phyloP scores from a whole-genome alignment of 2,888 invertebrate species.

The Oscheius sp. region DNA sequence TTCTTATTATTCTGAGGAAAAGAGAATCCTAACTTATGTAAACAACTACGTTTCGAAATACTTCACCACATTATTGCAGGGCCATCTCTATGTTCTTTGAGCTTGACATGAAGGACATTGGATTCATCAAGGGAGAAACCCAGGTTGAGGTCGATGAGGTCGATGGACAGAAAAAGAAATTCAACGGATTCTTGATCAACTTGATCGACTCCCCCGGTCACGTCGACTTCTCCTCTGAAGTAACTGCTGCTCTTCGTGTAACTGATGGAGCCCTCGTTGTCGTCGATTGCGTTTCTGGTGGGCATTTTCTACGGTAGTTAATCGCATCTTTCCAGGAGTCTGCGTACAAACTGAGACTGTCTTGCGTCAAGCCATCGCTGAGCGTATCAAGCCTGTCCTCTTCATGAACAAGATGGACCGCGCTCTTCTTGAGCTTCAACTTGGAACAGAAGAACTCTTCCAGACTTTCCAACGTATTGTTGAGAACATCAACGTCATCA shows the following conservation, averaged over 20 bases:
- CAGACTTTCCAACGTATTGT: constrained; percentile 95
- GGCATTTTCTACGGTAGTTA: constrained; percentile 65
- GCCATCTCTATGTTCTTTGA: constrained; percentile 99
- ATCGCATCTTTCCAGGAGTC: constrained; percentile 84
- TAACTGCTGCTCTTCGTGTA: constrained; percentile 98
- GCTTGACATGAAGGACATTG: constrained; percentile 89
- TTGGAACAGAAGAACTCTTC: constrained; percentile 94
- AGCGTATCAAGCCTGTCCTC: constrained; percentile 98
- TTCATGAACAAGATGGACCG: constrained; percentile 99
- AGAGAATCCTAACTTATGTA: too few species aligned
- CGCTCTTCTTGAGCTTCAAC: constrained; percentile 92
- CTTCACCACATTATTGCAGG: constrained; percentile 74
- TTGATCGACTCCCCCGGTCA: constrained; percentile 99
- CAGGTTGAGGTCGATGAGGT: constrained; percentile 47
- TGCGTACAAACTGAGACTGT: constrained; percentile 99
- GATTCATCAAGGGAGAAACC: constrained; percentile 81
- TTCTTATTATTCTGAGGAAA: not conserved
- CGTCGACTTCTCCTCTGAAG: constrained; percentile 95
- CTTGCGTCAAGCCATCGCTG: constrained; percentile 97
- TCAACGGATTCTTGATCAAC: constrained; percentile 94
- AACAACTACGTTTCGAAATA: not conserved
- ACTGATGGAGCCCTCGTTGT: constrained; percentile 99
- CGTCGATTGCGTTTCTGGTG: constrained; percentile 98
- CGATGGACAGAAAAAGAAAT: constrained; percentile 81
- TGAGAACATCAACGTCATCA: constrained; percentile 99